A percentile compares a stretch with the other conserved stretches of the same genome.
Conservation (phyloP, 1,140 invertebrate genomes). For the Drosophila prosaltans region DNA sequence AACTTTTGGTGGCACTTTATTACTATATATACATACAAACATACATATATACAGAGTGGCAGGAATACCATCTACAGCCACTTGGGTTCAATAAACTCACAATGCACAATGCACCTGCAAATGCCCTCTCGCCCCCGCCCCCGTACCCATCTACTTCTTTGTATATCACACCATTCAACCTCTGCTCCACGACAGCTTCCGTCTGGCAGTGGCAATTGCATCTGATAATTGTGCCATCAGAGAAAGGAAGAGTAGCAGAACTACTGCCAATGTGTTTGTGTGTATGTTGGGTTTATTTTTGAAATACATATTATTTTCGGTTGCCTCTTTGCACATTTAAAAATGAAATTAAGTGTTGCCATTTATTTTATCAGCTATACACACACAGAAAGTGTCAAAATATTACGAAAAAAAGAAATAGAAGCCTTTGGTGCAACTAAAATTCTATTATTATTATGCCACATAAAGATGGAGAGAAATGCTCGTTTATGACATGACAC, state of each 20-base stretch:
- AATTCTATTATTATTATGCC: constrained; percentile 2
- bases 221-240: constrained; percentile 71
- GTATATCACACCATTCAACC: constrained; percentile 5
- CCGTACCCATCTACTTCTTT: not conserved
- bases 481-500: not conserved
- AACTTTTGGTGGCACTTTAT: constrained; percentile 52
- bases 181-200: constrained; percentile 38
- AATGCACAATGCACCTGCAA: constrained; percentile 16
- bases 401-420: not conserved
- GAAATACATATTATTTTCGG: constrained; percentile 22
- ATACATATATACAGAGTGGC: not conserved
- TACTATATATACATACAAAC: constrained; percentile 4
- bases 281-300: constrained; percentile 55
- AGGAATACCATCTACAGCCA: constrained; percentile 3
- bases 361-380: constrained; percentile 24
- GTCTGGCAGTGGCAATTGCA: constrained; percentile 52
- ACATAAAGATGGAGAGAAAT: not conserved
- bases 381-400: not conserved
- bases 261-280: constrained; percentile 23
- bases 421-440: not conserved
- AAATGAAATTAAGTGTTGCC: constrained; percentile 39
- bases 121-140: not conserved
- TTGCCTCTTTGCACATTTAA: constrained; percentile 30
- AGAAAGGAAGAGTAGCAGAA: constrained; percentile 29
- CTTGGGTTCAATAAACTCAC: constrained; percentile 67